These are phyloP conservation scores for Phytoseiulus persimilis DNA, from an alignment of 2,888 invertebrate genomes.

Conservation along the genomic window DNA sequence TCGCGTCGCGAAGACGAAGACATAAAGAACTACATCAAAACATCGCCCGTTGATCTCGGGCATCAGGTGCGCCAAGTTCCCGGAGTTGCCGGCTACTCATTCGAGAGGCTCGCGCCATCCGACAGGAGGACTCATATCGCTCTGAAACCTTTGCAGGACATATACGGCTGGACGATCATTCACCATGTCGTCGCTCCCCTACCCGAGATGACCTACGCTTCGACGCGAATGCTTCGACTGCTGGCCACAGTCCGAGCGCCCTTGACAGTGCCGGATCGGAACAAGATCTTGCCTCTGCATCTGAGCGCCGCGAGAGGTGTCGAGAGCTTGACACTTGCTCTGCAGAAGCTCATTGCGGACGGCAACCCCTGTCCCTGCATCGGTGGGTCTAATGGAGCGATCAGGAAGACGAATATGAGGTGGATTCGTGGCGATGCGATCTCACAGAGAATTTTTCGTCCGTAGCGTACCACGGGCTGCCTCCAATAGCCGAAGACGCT, in stretches of 20 bases:
- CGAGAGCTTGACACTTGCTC: conserved; percentile 46
- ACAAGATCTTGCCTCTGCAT: conserved; percentile 26
- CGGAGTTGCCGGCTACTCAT: no score
- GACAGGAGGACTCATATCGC: neutral
- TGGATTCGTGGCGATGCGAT: neutral
- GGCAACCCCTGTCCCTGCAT: neutral
- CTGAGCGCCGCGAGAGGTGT: conserved; percentile 45
- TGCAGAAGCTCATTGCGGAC: conserved; percentile 46
- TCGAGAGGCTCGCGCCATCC: no score
- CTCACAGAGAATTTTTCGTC: neutral
- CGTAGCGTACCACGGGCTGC: neutral
- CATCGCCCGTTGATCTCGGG: conserved; percentile 41
- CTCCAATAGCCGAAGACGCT: conserved; percentile 14
- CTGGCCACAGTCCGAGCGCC: conserved; percentile 48
- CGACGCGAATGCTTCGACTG: conserved; percentile 49
- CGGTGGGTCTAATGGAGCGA: neutral
- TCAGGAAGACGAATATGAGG: no score
- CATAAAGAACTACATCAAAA: conserved; percentile 42
- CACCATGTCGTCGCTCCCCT: conserved; percentile 51
- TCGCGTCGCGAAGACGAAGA: neutral
- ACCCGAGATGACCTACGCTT: conserved; percentile 50
- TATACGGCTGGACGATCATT: conserved; percentile 50
- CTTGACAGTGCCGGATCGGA: conserved; percentile 47
- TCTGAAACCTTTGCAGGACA: conserved; percentile 46
- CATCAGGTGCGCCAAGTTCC: neutral